These are phyloP conservation scores for Notechis scutatus DNA, from an alignment of 2,113 vertebrate genomes.

Conservation along the genomic window DNA sequence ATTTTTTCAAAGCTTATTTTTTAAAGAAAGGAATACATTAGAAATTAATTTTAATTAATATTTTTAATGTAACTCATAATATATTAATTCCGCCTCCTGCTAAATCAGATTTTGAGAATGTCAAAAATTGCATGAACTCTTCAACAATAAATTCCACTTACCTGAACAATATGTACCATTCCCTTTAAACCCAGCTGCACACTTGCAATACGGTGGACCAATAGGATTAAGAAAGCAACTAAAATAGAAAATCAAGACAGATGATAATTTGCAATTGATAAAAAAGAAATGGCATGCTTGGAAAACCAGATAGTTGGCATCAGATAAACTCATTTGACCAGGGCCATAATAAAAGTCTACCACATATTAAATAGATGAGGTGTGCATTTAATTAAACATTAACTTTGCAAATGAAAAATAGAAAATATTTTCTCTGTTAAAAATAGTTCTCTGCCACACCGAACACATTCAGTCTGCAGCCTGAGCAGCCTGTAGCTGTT, in stretches of 20 bases:
- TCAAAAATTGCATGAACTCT: not conserved
- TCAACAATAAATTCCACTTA: constrained; percentile 51
- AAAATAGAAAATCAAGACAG: not conserved
- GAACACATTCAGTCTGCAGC: not conserved
- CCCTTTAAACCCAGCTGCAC: constrained; percentile 85
- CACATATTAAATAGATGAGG: not conserved
- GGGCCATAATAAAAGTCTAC: not conserved
- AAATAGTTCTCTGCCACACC: not conserved
- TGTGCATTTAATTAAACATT: not conserved
- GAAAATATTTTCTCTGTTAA: not conserved
- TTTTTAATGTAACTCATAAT: not conserved
- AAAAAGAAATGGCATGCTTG: not conserved
- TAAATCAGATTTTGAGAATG: not conserved
- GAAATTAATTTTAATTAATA: constrained; percentile 6
- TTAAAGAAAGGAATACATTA: not conserved
- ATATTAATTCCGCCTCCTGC: not conserved
- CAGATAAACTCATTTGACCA: not conserved
- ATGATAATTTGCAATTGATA: not conserved
- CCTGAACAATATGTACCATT: constrained; percentile 87
- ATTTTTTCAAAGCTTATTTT: constrained; percentile 11
- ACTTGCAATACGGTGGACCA: constrained; percentile 73
- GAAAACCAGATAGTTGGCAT: not conserved
- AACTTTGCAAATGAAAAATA: not conserved
- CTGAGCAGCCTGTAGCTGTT: not conserved
- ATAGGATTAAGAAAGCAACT: constrained; percentile 72